Base-by-base conservation (phyloP, 2,113 vertebrate genomes). In the Epinephelus moara region DNA sequence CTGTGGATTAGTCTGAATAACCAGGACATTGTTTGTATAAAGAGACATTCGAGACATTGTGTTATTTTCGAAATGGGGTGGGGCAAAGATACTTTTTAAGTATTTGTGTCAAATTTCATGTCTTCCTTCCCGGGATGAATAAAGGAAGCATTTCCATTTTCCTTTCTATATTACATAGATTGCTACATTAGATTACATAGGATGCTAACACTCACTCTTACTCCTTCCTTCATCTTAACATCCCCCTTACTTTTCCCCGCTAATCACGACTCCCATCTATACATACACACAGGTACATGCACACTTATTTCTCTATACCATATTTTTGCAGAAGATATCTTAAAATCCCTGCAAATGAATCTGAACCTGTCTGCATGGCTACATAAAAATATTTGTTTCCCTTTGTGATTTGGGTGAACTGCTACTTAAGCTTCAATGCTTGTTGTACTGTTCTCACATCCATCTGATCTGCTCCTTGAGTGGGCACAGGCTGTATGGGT, bases 401-500 rank as follows among this genome's bases (percentile, higher is more conserved):
- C 3, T 15, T 40, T n/a, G 42, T 33, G 11, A 15, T 49, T 60
- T 50, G 7, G 6, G 3, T 62, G 25, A 25, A 75, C 5, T 23
- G 21, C 30, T 17, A 15, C 57, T 64, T 61, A 27, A 37, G 50
- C 45, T 18, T 70, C 23, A 11, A 45, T 50, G 25, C 6, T 57
- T 69, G 13, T 40, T 45, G 13, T 37, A 19, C 10, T 55, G 27
- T 42, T 37, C 45, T 6, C 27, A 1, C 53, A 4, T 68, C 6
- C 17, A 62, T 68, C 19, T 30, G 57, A 56, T 72, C 17, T 37
- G 13, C 8, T 19, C 12, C 18, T 66, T 21, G 23, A 63, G 19
- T 33, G 30, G 80, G 15, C 64, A 55, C 33, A 71, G 62, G 52
- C 49, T 84, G 55, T 75, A 68, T 62, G 52, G 17, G 70, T 81